Conservation (phyloP, 1,140 invertebrate genomes). For the Pentalonia nigronervosa region DNA sequence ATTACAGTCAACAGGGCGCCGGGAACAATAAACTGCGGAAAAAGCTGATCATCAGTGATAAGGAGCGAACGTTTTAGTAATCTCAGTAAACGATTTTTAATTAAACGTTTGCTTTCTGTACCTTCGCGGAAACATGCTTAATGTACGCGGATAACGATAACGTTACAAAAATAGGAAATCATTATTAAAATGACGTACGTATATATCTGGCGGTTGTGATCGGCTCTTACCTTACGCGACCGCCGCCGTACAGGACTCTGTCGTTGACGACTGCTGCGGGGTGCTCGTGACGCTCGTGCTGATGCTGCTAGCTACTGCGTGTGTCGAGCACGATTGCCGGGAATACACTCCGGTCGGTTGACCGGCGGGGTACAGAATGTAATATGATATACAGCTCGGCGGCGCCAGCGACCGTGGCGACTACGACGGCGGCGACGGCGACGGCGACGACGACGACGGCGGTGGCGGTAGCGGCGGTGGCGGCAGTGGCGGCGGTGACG, state of each 20-base stretch:
- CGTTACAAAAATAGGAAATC: neutral
- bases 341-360: neutral
- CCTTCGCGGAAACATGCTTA: neutral
- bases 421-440: neutral
- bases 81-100: neutral
- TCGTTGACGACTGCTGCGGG: slow-evolving; percentile 12
- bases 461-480: too few relatives aligned
- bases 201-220: neutral
- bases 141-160: neutral
- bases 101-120: neutral
- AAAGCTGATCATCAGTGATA: neutral
- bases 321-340: slow-evolving; percentile 13
- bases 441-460: too few relatives aligned
- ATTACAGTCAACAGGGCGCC: too few relatives aligned
- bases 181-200: neutral
- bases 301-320: neutral
- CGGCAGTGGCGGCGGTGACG: neutral
- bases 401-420: neutral
- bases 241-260: neutral
- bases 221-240: neutral
- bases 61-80: neutral
- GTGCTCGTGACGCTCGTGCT: neutral
- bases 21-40: too few relatives aligned
- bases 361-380: neutral
- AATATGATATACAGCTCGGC: neutral